These are phyloP conservation scores for Scyliorhinus canicula DNA, from an alignment of 2,797 vertebrate species.

Conservation along the genomic window DNA sequence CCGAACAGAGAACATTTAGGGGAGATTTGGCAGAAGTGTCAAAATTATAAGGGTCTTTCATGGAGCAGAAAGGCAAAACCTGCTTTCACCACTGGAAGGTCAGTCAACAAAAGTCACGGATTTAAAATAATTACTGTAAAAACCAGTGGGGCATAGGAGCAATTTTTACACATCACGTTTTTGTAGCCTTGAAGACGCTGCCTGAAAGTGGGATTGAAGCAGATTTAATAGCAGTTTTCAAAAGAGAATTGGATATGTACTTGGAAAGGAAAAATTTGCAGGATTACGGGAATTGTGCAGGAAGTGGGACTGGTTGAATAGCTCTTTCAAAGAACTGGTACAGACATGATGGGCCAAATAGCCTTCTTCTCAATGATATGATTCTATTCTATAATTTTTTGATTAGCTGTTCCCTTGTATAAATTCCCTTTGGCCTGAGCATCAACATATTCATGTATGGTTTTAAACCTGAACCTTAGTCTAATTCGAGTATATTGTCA, in stretches of 20 bases:
- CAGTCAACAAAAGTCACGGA: not conserved
- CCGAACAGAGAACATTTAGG: not conserved
- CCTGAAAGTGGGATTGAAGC: not conserved
- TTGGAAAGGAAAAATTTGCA: not conserved
- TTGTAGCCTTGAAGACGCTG: not conserved
- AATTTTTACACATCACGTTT: not conserved
- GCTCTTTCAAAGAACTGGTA: not conserved
- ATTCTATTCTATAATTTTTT: not conserved
- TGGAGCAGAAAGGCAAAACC: not conserved
- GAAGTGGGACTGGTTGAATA: not conserved
- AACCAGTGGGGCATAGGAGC: not conserved
- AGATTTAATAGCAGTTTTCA: not conserved
- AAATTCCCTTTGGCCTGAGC: not conserved
- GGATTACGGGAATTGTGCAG: not conserved
- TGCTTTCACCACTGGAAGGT: not conserved
- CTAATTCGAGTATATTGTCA: not conserved
- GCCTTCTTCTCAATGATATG: too few relatives aligned
- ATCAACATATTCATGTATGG: not conserved
- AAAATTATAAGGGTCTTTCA: not conserved
- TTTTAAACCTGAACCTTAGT: not conserved
- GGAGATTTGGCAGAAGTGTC: not conserved
- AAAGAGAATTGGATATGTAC: not conserved
- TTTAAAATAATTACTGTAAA: not conserved
- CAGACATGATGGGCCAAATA: not conserved
- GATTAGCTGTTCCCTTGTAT: not conserved